Conservation (phyloP, 1,140 invertebrate genomes). For the Coelopa frigida region DNA sequence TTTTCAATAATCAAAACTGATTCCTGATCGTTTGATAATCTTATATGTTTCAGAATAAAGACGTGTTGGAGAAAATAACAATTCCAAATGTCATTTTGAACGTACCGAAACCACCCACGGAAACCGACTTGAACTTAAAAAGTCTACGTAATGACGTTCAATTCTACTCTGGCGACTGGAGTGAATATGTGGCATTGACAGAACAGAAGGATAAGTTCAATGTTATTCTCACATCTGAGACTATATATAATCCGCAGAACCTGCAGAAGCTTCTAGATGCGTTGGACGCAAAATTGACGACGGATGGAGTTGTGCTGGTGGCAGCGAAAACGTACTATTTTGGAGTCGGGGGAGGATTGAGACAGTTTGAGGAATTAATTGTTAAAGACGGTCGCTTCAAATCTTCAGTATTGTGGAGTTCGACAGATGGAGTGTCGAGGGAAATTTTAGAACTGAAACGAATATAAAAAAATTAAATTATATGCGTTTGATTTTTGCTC, state of each 20-base stretch:
- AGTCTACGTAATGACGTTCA: slow-evolving; percentile 43
- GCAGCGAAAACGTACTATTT: slow-evolving; percentile 85
- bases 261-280: slow-evolving; percentile 66
- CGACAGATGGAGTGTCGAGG: slow-evolving; percentile 6
- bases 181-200: slow-evolving; percentile 51
- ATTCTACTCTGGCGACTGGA: slow-evolving; percentile 80
- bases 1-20: too few species aligned
- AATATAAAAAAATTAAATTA: background rate
- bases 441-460: slow-evolving; percentile 15
- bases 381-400: slow-evolving; percentile 50
- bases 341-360: slow-evolving; percentile 76
- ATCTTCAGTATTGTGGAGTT: slow-evolving; percentile 50
- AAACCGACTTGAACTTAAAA: slow-evolving; percentile 37
- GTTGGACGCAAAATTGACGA: slow-evolving; percentile 60
- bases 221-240: slow-evolving; percentile 80
- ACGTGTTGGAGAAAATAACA: slow-evolving; percentile 49
- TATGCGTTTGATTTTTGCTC: slow-evolving; percentile 3
- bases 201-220: slow-evolving; percentile 59
- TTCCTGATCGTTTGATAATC: too few species aligned
- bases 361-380: slow-evolving; percentile 61
- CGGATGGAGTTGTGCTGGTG: slow-evolving; percentile 58
- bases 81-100: slow-evolving; percentile 74
- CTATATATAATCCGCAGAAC: slow-evolving; percentile 79
- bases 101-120: slow-evolving; percentile 45
- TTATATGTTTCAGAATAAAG: slow-evolving; percentile 33